These are phyloP conservation scores for Asteroscopus sphinx DNA, from an alignment of 2,888 invertebrate genomes.

Conservation along the genomic window DNA sequence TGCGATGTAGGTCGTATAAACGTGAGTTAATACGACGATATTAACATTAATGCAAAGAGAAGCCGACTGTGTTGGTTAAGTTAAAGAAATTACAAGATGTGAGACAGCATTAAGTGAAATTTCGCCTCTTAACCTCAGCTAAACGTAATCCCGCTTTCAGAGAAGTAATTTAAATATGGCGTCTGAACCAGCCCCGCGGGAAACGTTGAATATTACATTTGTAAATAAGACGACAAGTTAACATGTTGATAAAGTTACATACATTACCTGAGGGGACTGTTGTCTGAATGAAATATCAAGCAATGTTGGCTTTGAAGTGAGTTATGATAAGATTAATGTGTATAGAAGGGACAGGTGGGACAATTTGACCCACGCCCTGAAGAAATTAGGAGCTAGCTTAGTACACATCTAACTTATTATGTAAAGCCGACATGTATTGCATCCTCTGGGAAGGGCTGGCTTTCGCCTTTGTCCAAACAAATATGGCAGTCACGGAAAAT, in stretches of 20 bases:
- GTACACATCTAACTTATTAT: conserved; percentile 43
- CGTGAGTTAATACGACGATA: conserved; percentile 35
- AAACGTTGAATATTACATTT: conserved; percentile 66
- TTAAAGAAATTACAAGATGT: conserved; percentile 67
- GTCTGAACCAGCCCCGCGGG: conserved; percentile 50
- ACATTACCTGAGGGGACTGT: conserved; percentile 37
- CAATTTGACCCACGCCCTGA: conserved; percentile 34
- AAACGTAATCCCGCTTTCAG: conserved; percentile 66
- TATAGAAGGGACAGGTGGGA: conserved; percentile 33
- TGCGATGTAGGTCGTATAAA: conserved; percentile 20
- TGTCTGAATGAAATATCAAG: conserved; percentile 52
- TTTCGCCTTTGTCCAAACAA: conserved; percentile 48
- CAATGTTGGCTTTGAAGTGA: conserved; percentile 45
- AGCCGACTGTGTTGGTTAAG: conserved; percentile 51
- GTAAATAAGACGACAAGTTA: conserved; percentile 66
- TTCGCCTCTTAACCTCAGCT: conserved; percentile 64
- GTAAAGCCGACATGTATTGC: conserved; percentile 40
- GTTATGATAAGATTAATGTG: conserved; percentile 44
- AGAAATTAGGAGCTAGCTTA: conserved; percentile 45
- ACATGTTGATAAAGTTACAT: conserved; percentile 58
- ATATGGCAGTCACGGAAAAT: conserved; percentile 32
- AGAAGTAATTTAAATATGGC: conserved; percentile 68
- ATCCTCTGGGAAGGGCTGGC: conserved; percentile 35
- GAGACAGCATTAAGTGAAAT: conserved; percentile 63
- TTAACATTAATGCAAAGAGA: conserved; percentile 46